Evolutionary conservation across 2,888 invertebrate species (phyloP), one percentile per base, ranked within the genome.

Genomic region (Drosophila recens): DNA sequence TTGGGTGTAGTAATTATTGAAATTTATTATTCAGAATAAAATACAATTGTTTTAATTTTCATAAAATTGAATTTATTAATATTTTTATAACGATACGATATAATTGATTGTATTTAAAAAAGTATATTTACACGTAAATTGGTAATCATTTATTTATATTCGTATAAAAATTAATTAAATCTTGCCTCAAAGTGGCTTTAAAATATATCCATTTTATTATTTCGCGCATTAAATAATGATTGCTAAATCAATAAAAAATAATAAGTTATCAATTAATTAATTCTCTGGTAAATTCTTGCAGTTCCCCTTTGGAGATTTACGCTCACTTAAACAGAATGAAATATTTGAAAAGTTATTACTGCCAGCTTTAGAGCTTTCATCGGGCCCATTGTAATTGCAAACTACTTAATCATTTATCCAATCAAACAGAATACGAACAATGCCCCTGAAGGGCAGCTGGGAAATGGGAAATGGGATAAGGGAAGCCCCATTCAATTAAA

Each of bases 321-420:
- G 30, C 57, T 10, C 23, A 57, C 23, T 52, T 46, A 34, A 49
- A 13, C 17, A 13, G 45, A 42, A 20, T 43, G 20, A 66, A 57
- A 27, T 43, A 20, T 20, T n/a, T 45, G 9, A 48, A 66, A 61
- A 66, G 34, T 63, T 64, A 67, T 67, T 66, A 52, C 17, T 15
- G 30, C 10, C 10, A 43, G 54, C 52, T n/a, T 33, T 36, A 17
- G 9, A 34, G 48, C 11, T 42, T 54, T 17, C 36, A 6, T 27
- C 36, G 23, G 9, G 17, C 17, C 59, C 27, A 52, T 48, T 38
- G 58, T 80, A 80, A 87, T 77, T 86, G 70, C 48, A 51, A 77
- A 67, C 74, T 80, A 67, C 74, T 87, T 80, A 80, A 78, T 83
- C 79, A 78, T 66, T 75, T 71, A 83, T 68, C 67, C 72, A 83